These are phyloP conservation scores for Halichoerus grypus DNA, from an alignment of 2,113 vertebrate species.

Conservation along the genomic window DNA sequence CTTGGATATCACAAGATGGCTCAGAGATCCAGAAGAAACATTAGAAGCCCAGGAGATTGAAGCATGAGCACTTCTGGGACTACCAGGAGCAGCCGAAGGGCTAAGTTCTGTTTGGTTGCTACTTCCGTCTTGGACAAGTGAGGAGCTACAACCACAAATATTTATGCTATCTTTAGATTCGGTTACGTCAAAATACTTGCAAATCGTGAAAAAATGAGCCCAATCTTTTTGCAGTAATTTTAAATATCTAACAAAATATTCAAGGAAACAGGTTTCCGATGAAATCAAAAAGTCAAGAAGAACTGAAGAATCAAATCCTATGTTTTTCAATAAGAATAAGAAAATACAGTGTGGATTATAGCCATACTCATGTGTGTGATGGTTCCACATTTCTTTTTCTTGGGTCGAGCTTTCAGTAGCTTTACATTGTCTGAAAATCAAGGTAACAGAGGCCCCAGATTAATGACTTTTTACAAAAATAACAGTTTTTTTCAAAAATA, in stretches of 20 bases:
- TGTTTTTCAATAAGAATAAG: constrained; percentile 90
- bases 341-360: constrained; percentile 96
- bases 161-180: background rate
- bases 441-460: constrained; percentile 38
- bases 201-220: constrained; percentile 87
- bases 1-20: background rate
- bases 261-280: constrained; percentile 96
- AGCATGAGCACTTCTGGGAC: background rate
- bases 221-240: constrained; percentile 91
- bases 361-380: constrained; percentile 83
- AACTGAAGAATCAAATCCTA: constrained; percentile 93
- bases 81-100: background rate
- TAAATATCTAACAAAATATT: constrained; percentile 95
- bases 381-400: constrained; percentile 73
- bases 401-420: background rate
- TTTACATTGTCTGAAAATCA: constrained; percentile 79
- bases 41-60: background rate
- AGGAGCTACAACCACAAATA: background rate
- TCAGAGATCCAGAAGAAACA: background rate
- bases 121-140: background rate
- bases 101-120: background rate
- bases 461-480: background rate
- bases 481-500: background rate
- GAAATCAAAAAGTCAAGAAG: constrained; percentile 98
- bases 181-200: constrained; percentile 77